Evolutionary conservation across 2,888 invertebrate genomes (phyloP).

Genomic region (Watsonalla cultraria): DNA sequence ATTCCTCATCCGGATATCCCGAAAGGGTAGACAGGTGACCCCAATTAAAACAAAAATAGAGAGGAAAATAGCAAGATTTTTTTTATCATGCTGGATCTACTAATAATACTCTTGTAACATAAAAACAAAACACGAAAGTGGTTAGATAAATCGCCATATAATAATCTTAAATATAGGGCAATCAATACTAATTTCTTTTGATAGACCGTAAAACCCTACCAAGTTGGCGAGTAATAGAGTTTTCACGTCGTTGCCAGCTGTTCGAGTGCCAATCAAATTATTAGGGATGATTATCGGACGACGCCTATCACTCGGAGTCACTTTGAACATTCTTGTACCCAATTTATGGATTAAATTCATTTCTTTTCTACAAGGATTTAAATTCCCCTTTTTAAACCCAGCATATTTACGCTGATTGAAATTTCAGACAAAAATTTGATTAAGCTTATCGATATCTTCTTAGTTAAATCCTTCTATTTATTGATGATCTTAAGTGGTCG

Average conservation of each 20-base stretch:
- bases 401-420: background rate
- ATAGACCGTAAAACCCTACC: constrained; percentile 45
- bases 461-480: background rate
- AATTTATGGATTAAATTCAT: constrained; percentile 61
- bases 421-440: background rate
- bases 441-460: background rate
- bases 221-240: constrained; percentile 57
- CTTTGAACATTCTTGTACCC: constrained; percentile 37
- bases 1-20: too few relatives aligned
- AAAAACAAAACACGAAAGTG: constrained; percentile 7
- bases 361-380: constrained; percentile 31
- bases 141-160: constrained; percentile 12
- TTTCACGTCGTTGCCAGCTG: constrained; percentile 66
- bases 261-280: constrained; percentile 69
- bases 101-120: background rate
- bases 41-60: too few relatives aligned
- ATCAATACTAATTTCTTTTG: constrained; percentile 46
- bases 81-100: too few relatives aligned
- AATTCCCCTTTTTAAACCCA: constrained; percentile 8
- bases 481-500: background rate
- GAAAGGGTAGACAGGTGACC: too few relatives aligned
- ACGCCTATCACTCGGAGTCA: constrained; percentile 37
- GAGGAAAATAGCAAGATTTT: too few relatives aligned
- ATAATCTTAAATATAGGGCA: constrained; percentile 33
- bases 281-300: constrained; percentile 60